Conservation (phyloP, 2,888 invertebrate genomes). For the Clistopyga incitator region DNA sequence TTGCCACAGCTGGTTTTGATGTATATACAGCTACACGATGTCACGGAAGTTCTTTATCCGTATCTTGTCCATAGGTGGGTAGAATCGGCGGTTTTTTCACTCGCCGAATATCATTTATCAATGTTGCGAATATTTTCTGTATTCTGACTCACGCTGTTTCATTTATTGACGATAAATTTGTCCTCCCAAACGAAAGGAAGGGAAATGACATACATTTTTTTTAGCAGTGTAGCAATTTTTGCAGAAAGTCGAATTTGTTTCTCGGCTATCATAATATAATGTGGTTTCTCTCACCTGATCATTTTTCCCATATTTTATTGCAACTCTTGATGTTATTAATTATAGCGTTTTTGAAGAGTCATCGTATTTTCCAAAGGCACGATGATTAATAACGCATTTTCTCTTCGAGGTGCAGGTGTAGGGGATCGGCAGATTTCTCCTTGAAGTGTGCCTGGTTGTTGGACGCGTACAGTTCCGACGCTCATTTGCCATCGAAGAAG, state of each 20-base stretch:
- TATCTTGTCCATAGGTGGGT: slow-evolving; percentile 87
- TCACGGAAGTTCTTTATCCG: slow-evolving; percentile 92
- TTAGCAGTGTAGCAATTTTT: too few species aligned
- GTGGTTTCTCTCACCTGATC: too few species aligned
- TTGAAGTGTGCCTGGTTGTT: slow-evolving; percentile 98
- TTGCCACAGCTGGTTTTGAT: slow-evolving; percentile 98
- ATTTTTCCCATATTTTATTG: too few species aligned
- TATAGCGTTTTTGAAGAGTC: slow-evolving; percentile 3
- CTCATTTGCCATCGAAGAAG: slow-evolving; percentile 88
- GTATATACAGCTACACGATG: slow-evolving; percentile 99
- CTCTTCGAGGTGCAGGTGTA: slow-evolving; percentile 88
- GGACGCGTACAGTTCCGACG: slow-evolving; percentile 95
- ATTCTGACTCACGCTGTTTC: too few species aligned
- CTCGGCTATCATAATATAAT: too few species aligned
- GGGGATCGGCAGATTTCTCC: slow-evolving; percentile 97
- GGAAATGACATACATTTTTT: too few species aligned
- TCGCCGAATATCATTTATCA: not conserved
- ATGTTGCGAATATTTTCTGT: too few species aligned
- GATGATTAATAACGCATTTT: slow-evolving; percentile 45
- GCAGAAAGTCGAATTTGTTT: not conserved
- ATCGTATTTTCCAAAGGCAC: not conserved
- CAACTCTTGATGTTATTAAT: not conserved
- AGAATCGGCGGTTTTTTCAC: slow-evolving; percentile 3
- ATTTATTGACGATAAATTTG: too few species aligned
- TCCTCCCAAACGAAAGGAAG: too few species aligned